Evolutionary conservation across 2,888 invertebrate species (phyloP), one percentile per base, ranked within the genome.

Genomic region (Heterodera filipjevi): DNA sequence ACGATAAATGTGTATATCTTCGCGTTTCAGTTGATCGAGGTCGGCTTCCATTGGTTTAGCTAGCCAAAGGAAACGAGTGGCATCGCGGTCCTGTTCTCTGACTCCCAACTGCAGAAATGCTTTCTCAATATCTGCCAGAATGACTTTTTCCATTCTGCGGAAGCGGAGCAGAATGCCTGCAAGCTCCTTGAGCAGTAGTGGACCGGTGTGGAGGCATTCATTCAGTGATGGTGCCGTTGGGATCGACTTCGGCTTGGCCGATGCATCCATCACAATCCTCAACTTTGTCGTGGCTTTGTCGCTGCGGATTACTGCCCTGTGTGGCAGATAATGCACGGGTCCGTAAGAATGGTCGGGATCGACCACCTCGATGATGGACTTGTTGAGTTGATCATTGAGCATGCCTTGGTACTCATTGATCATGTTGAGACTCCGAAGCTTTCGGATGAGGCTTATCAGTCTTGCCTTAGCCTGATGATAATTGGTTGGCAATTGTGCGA

Each of bases 71-170:
- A 79, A 79, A 2, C 79, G 70, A 0, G 77, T 78, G 49, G 49
- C 71, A 32, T 79, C 79, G 22, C 79, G 66, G 22, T 77, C 80
- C 16, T 44, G 32, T 22, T 73, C 46, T 6, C 39, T 68, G 0
- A 79, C 35, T 33, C 49, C 70, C 22, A 79, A 32, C 10, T 79
- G 79, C 2, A 79, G 70, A 33, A 79, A 79, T 22, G 79, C 79
- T n/a, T 79, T 79, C 0, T 68, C 77, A 0, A 79, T 66, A 46
- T 79, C 79, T 0, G 70, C 35, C 3, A 35, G 14, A 0, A 79
- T 12, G 14, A 49, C 79, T 19, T 59, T 66, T 5, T 46, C 35
- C 30, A 27, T 22, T 10, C 30, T 12, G 0, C 79, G 68, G 35
- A 78, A 79, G 0, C 78, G 30, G 14, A 79, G 53, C 3, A 79